phyloP scores from a whole-genome alignment of 2,888 invertebrate species.

The Clanis bilineata region DNA sequence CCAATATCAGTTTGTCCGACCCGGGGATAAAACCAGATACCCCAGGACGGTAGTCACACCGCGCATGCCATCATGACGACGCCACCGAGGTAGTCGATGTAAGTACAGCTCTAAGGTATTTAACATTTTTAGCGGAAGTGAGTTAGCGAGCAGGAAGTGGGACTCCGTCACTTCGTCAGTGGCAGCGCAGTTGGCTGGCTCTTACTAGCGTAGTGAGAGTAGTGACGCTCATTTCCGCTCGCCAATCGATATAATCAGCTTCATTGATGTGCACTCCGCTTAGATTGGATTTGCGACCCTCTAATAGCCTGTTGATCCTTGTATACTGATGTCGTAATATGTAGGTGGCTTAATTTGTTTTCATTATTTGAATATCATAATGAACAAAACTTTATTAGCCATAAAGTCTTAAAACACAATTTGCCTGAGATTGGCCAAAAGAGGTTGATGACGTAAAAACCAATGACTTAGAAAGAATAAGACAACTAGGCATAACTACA shows the following conservation, averaged over 20 bases:
- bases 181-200: background rate
- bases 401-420: too few relatives aligned
- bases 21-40: too few relatives aligned
- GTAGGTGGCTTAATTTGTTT: background rate
- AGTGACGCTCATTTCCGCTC: conserved; percentile 28
- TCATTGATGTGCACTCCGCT: conserved; percentile 36
- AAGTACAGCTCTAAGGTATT: background rate
- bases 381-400: too few relatives aligned
- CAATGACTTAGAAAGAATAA: too few relatives aligned
- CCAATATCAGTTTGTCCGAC: too few relatives aligned
- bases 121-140: background rate
- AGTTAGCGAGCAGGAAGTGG: conserved; percentile 5
- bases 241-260: conserved; percentile 40
- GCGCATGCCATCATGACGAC: too few relatives aligned
- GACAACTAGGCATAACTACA: too few relatives aligned
- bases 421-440: too few relatives aligned
- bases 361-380: background rate
- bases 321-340: background rate
- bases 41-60: too few relatives aligned
- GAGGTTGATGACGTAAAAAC: too few relatives aligned
- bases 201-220: too few relatives aligned
- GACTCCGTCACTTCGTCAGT: background rate
- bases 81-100: background rate
- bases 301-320: background rate
- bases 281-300: conserved; percentile 21